Evolutionary conservation across 2,888 invertebrate species (phyloP).

Genomic region (Drosophila prostipennis): DNA sequence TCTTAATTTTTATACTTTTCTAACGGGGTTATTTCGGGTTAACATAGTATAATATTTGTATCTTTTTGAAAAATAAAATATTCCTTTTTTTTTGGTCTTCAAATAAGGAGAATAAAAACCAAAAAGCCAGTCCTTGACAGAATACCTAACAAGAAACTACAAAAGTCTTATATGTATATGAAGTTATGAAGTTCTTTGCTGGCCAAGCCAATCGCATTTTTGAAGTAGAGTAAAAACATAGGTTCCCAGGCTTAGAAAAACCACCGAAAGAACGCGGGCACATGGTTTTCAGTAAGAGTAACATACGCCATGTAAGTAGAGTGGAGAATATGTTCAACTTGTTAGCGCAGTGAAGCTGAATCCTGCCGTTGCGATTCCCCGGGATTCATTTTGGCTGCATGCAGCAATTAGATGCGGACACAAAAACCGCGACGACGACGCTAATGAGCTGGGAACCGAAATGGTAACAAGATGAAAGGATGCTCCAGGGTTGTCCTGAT

Average conservation of each 20-base stretch:
- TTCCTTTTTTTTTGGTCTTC: too few relatives aligned
- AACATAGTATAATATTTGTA: too few relatives aligned
- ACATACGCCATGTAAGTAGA: constrained; percentile 68
- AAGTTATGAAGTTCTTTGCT: neutral
- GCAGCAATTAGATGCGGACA: constrained; percentile 77
- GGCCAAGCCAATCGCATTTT: neutral
- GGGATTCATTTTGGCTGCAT: constrained; percentile 66
- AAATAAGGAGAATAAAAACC: rapidly evolving
- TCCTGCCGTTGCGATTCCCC: constrained; percentile 38
- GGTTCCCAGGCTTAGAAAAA: constrained; percentile 71
- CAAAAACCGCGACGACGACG: constrained; percentile 69
- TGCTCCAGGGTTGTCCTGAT: constrained; percentile 22
- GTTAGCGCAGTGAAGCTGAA: constrained; percentile 79
- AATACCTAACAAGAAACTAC: neutral
- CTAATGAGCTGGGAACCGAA: constrained; percentile 75
- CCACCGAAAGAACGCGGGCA: constrained; percentile 9
- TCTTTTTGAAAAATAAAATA: too few relatives aligned
- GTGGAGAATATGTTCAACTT: constrained; percentile 83
- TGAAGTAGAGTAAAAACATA: constrained; percentile 58
- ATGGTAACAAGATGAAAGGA: constrained; percentile 30
- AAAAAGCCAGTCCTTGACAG: neutral
- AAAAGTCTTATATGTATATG: too few relatives aligned
- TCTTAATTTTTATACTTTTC: too few relatives aligned
- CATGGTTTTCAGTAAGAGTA: constrained; percentile 17
- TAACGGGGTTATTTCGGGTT: too few relatives aligned